These are phyloP conservation scores for Lysandra coridon DNA, from an alignment of 2,888 invertebrate species.

Conservation along the genomic window DNA sequence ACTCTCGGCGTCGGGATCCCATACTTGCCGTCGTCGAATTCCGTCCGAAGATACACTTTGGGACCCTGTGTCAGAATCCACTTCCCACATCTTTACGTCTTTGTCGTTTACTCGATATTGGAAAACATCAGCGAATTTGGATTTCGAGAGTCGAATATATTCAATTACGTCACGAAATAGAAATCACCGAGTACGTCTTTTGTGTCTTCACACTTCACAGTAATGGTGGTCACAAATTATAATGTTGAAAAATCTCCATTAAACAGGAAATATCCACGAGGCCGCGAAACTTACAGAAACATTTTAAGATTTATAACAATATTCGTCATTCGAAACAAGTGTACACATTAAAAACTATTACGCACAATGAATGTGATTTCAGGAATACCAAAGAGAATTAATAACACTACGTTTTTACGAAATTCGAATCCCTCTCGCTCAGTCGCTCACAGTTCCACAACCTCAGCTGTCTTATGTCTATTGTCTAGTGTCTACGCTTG, in stretches of 20 bases:
- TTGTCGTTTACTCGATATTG: slow-evolving; percentile 45
- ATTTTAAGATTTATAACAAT: background rate
- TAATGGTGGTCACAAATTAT: background rate
- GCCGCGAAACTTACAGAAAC: background rate
- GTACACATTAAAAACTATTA: slow-evolving; percentile 4
- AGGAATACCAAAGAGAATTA: background rate
- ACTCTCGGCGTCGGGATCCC: slow-evolving; percentile 75
- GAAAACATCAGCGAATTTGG: slow-evolving; percentile 54
- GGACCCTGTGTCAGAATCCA: slow-evolving; percentile 70
- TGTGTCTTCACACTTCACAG: slow-evolving; percentile 41
- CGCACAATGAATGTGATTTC: background rate
- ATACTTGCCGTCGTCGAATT: slow-evolving; percentile 73
- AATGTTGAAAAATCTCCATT: background rate
- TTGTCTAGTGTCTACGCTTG: background rate
- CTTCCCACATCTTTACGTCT: slow-evolving; percentile 72
- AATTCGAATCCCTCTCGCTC: slow-evolving; percentile 43
- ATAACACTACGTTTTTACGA: background rate
- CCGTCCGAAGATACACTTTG: slow-evolving; percentile 73
- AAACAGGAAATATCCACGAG: background rate
- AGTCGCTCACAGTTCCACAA: background rate
- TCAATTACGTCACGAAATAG: slow-evolving; percentile 71
- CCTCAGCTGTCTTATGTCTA: too few relatives aligned
- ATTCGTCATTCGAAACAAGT: background rate
- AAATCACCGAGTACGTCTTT: slow-evolving; percentile 45
- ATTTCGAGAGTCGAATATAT: slow-evolving; percentile 43